Evolutionary conservation across 2,888 invertebrate species (phyloP).

Genomic region (Agrochola lychnidis): DNA sequence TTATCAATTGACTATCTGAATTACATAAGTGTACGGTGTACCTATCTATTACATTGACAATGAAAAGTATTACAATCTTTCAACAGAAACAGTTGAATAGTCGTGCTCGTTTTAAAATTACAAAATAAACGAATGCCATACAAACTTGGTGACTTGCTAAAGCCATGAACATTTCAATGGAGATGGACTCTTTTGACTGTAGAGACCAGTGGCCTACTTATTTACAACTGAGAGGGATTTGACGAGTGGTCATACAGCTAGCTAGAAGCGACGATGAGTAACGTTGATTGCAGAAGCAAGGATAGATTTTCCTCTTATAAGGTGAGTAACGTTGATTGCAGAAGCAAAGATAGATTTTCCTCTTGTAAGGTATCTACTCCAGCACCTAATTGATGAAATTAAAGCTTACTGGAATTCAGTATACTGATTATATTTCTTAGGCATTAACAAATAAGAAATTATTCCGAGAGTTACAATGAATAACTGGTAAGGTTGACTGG

Average conservation of each 20-base stretch:
- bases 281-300: neutral
- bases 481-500: too few relatives aligned
- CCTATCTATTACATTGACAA: constrained; percentile 22
- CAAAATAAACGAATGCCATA: constrained; percentile 32
- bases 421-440: neutral
- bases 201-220: constrained; percentile 42
- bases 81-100: constrained; percentile 33
- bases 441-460: neutral
- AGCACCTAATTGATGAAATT: neutral
- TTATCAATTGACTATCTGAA: constrained; percentile 30
- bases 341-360: neutral
- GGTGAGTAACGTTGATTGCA: neutral
- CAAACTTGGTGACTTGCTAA: constrained; percentile 21
- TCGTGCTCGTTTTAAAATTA: constrained; percentile 27
- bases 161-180: constrained; percentile 38
- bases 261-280: neutral
- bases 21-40: constrained; percentile 34
- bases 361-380: neutral
- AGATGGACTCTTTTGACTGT: constrained; percentile 29
- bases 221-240: constrained; percentile 2
- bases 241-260: constrained; percentile 7
- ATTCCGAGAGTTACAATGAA: neutral
- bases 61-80: constrained; percentile 40
- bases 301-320: neutral
- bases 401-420: neutral